A percentile compares a stretch with the other conserved stretches of the same genome.
phyloP scores from a whole-genome alignment of 2,797 vertebrate species.

The Streptopelia turtur region DNA sequence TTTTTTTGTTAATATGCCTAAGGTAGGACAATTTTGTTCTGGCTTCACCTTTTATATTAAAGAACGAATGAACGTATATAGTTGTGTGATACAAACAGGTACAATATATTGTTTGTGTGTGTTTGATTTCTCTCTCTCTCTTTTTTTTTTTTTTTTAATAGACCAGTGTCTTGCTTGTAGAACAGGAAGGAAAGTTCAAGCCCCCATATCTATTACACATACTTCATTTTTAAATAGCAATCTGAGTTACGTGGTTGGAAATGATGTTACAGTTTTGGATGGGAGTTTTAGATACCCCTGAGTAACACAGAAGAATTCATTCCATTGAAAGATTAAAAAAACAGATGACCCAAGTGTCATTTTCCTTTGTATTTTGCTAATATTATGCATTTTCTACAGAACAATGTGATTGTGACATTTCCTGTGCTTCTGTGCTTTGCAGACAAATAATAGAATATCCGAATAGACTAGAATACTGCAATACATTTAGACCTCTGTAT shows the following conservation, averaged over 20 bases:
- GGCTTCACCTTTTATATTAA: background rate
- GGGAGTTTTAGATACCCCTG: background rate
- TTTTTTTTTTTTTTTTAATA: background rate
- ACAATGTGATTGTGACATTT: background rate
- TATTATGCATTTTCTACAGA: background rate
- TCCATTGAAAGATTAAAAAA: background rate
- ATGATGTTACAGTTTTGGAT: background rate
- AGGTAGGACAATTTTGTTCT: constrained; percentile 8
- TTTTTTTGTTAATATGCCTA: background rate
- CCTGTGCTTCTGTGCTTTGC: constrained; percentile 18
- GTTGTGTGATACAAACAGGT: background rate
- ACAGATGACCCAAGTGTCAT: background rate
- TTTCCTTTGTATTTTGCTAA: constrained; percentile 1
- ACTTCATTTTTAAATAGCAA: background rate
- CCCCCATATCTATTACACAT: background rate
- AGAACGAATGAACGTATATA: background rate
- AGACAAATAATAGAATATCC: background rate
- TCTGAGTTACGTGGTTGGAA: background rate
- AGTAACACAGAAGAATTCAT: background rate
- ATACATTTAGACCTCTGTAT: background rate
- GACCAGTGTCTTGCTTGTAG: background rate
- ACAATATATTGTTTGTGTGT: background rate
- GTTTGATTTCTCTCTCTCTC: background rate
- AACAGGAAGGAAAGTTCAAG: background rate
- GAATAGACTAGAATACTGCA: constrained; percentile 41